phyloP scores from a whole-genome alignment of 64 coral and sea anemone genomes.

The Pachyseris speciosa region DNA sequence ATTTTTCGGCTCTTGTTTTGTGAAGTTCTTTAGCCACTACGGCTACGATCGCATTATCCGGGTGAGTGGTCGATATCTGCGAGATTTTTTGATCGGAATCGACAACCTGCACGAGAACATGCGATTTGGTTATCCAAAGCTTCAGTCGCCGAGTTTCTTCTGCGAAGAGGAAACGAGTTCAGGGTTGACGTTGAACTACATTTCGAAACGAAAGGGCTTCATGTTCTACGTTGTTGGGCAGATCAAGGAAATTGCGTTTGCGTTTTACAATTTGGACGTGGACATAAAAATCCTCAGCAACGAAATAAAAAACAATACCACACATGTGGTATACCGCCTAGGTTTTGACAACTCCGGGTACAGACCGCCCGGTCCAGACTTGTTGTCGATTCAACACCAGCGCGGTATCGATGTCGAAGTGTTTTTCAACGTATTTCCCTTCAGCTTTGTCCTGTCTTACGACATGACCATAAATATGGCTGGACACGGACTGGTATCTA shows the following conservation, averaged over 20 bases:
- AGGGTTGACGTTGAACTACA: slow-evolving; percentile 76
- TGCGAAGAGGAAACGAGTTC: slow-evolving; percentile 78
- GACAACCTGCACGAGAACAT: slow-evolving; percentile 93
- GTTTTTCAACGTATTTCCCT: slow-evolving; percentile 87
- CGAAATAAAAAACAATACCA: slow-evolving; percentile 29
- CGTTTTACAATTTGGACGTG: slow-evolving; percentile 69
- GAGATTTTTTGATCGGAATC: slow-evolving; percentile 89
- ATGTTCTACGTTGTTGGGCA: slow-evolving; percentile 87
- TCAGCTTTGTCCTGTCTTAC: slow-evolving; percentile 70
- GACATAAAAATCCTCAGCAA: slow-evolving; percentile 75
- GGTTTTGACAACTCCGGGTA: slow-evolving; percentile 70
- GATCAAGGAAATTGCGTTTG: slow-evolving; percentile 74
- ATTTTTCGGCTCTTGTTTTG: slow-evolving; percentile 83
- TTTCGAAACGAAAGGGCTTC: slow-evolving; percentile 70
- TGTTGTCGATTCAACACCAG: slow-evolving; percentile 28
- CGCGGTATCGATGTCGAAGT: slow-evolving; percentile 55
- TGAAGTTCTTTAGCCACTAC: slow-evolving; percentile 89
- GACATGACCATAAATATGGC: slow-evolving; percentile 82
- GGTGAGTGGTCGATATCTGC: slow-evolving; percentile 84
- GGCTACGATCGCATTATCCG: slow-evolving; percentile 89
- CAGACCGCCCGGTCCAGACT: slow-evolving; percentile 48
- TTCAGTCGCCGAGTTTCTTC: slow-evolving; percentile 85
- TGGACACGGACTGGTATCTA: slow-evolving; percentile 68
- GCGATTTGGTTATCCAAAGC: slow-evolving; percentile 89
- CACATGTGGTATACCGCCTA: slow-evolving; percentile 62